Conservation (phyloP, 1,140 invertebrate genomes). For the Arctopsyche grandis region DNA sequence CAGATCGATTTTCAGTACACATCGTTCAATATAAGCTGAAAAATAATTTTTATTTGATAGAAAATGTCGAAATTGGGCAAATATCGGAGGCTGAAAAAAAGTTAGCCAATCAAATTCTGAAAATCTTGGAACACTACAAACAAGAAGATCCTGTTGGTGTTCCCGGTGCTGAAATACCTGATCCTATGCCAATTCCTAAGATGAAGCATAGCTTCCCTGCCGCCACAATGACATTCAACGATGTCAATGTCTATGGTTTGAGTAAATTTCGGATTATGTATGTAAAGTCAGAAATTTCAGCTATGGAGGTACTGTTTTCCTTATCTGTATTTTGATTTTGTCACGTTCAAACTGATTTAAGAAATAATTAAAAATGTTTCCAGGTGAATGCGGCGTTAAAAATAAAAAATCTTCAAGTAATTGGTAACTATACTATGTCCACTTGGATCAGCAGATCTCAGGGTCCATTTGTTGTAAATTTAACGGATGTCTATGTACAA, state of each 20-base stretch:
- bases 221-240: conserved; percentile 76
- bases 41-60: background rate
- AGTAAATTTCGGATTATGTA: conserved; percentile 81
- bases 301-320: conserved; percentile 68
- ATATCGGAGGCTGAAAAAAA: conserved; percentile 69
- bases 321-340: background rate
- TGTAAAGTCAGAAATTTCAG: conserved; percentile 73
- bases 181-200: conserved; percentile 82
- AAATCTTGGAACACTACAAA: conserved; percentile 84
- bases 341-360: conserved; percentile 26
- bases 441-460: conserved; percentile 75
- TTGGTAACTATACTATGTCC: conserved; percentile 80
- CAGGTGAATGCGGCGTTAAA: conserved; percentile 74
- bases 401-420: conserved; percentile 75
- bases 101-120: conserved; percentile 75
- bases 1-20: no score
- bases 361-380: conserved; percentile 23
- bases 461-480: conserved; percentile 80
- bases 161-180: conserved; percentile 78
- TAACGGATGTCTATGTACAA: conserved; percentile 74
- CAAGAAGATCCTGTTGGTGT: conserved; percentile 81
- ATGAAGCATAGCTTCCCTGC: conserved; percentile 78
- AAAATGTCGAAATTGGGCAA: background rate
- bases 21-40: no score
- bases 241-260: conserved; percentile 77